Percentiles rank a stretch among this genome's conserved stretches.
phyloP scores from a whole-genome alignment of 2,888 invertebrate species.

The Vanessa cardui region DNA sequence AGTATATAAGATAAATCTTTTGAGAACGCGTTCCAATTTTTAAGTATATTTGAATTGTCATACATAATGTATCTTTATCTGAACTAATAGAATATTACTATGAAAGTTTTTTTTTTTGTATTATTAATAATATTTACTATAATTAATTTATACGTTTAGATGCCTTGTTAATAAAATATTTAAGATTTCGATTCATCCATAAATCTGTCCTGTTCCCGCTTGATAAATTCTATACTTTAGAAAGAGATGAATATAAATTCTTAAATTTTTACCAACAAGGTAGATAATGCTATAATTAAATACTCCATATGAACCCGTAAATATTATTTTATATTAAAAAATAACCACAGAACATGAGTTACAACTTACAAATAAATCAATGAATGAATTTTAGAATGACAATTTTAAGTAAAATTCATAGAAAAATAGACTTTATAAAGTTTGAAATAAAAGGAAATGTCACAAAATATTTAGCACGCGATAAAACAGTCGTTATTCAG shows the following conservation, averaged over 20 bases:
- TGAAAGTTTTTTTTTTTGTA: not conserved
- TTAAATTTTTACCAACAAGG: constrained; percentile 2
- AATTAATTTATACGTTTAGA: not conserved
- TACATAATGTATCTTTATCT: not conserved
- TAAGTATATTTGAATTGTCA: not conserved
- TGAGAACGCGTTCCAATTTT: not conserved
- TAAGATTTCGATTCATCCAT: not conserved
- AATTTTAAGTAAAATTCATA: constrained; percentile 30
- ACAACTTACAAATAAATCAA: constrained; percentile 8
- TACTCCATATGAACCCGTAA: constrained; percentile 17
- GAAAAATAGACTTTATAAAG: constrained; percentile 31
- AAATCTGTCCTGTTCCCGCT: not conserved
- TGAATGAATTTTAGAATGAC: not conserved
- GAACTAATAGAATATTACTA: not conserved
- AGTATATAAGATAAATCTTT: not conserved
- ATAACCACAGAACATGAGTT: constrained; percentile 6
- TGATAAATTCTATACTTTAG: not conserved
- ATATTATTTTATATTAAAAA: constrained; percentile 8
- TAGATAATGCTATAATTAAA: constrained; percentile 2
- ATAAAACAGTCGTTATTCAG: constrained; percentile 64
- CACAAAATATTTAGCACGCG: constrained; percentile 62
- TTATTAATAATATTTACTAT: constrained; percentile 6
- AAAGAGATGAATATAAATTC: not conserved
- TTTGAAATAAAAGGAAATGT: constrained; percentile 17
- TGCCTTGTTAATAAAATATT: constrained; percentile 3